phyloP scores from a whole-genome alignment of 2,797 vertebrate genomes.

The Apodemus agrarius region DNA sequence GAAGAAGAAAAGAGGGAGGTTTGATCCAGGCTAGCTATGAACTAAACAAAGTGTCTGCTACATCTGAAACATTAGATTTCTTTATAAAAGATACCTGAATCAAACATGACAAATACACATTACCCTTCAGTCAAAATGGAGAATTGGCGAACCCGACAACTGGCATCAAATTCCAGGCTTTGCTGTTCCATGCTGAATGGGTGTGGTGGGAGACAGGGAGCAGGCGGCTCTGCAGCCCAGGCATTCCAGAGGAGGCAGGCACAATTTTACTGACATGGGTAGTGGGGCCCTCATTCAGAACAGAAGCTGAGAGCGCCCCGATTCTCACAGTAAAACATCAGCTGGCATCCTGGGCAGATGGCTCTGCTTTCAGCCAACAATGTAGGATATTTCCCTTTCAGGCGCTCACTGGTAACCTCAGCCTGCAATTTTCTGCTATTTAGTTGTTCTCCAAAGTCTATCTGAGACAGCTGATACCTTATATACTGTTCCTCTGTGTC shows the following conservation, averaged over 20 bases:
- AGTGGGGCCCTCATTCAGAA: background rate
- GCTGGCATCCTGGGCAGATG: background rate
- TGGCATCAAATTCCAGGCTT: background rate
- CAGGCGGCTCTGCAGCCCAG: background rate
- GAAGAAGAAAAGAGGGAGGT: conserved; percentile 18
- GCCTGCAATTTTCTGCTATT: conserved; percentile 28
- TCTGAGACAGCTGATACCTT: background rate
- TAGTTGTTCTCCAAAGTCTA: conserved; percentile 25
- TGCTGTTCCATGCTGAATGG: background rate
- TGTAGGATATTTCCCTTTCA: background rate
- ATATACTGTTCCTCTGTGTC: background rate
- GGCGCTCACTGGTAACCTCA: background rate
- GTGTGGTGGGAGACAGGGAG: background rate
- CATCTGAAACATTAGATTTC: conserved; percentile 46
- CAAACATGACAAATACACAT: conserved; percentile 39
- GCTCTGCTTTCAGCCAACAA: conserved; percentile 16
- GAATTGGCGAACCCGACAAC: background rate
- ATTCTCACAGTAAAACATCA: conserved; percentile 45
- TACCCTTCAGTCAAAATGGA: conserved; percentile 8
- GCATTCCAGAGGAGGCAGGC: background rate
- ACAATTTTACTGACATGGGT: background rate
- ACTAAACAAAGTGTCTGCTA: background rate
- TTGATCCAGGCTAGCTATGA: background rate
- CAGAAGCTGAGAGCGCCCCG: background rate
- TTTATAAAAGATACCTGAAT: conserved; percentile 31